Evolutionary conservation across 2,797 vertebrate genomes (phyloP), one percentile per base, ranked within the genome.

Genomic region (Pterois miles): DNA sequence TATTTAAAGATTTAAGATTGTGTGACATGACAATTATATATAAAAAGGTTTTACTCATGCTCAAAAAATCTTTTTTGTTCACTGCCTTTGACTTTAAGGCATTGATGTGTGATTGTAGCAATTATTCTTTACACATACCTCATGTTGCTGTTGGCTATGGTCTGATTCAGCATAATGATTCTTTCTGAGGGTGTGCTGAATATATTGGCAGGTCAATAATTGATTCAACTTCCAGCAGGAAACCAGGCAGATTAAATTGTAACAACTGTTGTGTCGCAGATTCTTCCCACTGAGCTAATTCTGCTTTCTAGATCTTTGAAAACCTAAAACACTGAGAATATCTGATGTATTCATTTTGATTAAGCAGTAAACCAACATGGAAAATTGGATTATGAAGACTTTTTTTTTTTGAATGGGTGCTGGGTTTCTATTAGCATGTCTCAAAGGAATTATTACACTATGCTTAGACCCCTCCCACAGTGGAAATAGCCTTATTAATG

Each of bases 121-220:
- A 60, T 88, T 71, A 80, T 67, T 81, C 72, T 40, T 40, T 11
- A 20, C 50, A 73, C 65, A 74, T 43, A 59, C 20, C 70, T 83
- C 62, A 69, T 64, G 33, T 50, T 50, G 81, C 78, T 69, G 46
- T 54, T 76, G 60, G 75, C 70, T 76, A 12, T 33, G 72, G 65
- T 84, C 72, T 80, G 84, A 81, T 80, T 74, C 71, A 53, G 74
- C 25, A n/a, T 60, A 70, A 65, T 63, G 65, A 23, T 43, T 68
- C 65, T 65, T 33, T 70, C 76, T 63, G 54, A 25, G 65, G 31
- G 33, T 65, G 50, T 33, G 76, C 74, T 80, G 76, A 86, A 86
- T 75, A 59, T 82, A 84, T 78, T 83, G 81, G 63, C 73, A 84
- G 79, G 77, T 76, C 80, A 82, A 62, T 71, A 86, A 89, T 66